Percentiles rank a stretch among this genome's conserved stretches.
Conservation (phyloP, 2,113 vertebrate species). For the Cinclus mexicanus region DNA sequence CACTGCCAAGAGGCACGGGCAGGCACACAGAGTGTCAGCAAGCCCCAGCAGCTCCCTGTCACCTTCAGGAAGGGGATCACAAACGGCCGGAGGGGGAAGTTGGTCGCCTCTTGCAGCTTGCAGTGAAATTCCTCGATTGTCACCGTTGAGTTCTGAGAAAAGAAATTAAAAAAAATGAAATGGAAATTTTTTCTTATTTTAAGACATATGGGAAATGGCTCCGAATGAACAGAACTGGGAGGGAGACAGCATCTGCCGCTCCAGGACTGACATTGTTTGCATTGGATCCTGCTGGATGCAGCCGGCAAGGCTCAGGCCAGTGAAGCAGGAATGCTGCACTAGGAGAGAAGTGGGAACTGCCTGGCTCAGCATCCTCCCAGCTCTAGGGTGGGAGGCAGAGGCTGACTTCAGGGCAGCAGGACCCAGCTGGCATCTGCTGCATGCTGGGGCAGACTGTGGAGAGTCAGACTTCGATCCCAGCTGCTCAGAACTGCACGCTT, state of each 20-base stretch:
- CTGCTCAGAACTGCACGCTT: not conserved
- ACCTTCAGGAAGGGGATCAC: constrained; percentile 99
- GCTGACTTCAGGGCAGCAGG: not conserved
- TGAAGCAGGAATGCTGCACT: rapidly evolving
- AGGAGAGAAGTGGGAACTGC: not conserved
- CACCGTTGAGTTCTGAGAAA: constrained; percentile 91
- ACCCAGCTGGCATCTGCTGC: not conserved
- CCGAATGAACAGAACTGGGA: not conserved
- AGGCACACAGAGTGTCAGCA: rapidly evolving
- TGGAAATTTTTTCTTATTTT: constrained; percentile 27
- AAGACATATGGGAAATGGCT: not conserved
- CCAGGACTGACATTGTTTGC: not conserved
- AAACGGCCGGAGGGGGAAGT: constrained; percentile 95
- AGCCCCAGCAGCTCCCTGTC: constrained; percentile 47
- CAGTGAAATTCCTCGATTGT: constrained; percentile 99
- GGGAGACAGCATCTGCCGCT: not conserved
- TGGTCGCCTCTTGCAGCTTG: constrained; percentile 96
- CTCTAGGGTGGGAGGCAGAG: not conserved
- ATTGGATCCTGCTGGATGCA: not conserved
- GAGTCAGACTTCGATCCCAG: not conserved
- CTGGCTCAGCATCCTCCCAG: not conserved
- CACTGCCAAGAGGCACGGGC: not conserved
- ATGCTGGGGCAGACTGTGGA: not conserved
- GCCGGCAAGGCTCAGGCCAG: not conserved
- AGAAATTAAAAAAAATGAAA: constrained; percentile 36